Evolutionary conservation across 2,797 vertebrate genomes (phyloP), one percentile per base, ranked within the genome.

Genomic region (Crypturellus tataupa): DNA sequence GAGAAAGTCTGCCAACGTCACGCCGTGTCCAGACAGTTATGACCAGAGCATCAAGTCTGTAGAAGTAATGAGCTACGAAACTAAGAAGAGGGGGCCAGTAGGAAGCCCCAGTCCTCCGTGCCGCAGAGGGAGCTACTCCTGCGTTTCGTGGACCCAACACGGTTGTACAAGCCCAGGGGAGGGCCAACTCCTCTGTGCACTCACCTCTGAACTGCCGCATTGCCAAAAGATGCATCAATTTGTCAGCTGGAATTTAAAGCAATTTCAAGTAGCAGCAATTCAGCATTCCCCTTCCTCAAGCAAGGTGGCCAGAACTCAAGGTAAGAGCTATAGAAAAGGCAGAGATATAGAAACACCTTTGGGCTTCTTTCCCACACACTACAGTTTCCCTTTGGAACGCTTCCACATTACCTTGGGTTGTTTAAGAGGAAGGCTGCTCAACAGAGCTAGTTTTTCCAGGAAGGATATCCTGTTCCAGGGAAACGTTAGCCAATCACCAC

Each of bases 1-100:
- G 18, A 29, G 35, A 39, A 59, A 51, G 10, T 18, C 9, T 72
- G 63, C 44, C 63, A 58, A 55, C 1, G 23, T 71, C 71, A 84
- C 35, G 49, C 51, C n/a, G 0, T 0, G 0, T 29, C 63, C 42
- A 27, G 1, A 13, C 56, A 73, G 49, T 39, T 37, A 37, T 29
- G 51, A 2, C 16, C 56, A 56, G 29, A 19, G 7, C 58, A 80
- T 27, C 35, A 15, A 4, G 29, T 59, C 62, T 82, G 65, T 56
- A 63, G 64, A 64, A 83, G 33, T 37, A 37, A 55, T 10, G 29
- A 81, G 65, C 60, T 27, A 49, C 42, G 67, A 68, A 64, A 39
- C 56, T 31, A 17, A 13, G 25, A 53, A 21, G 21, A 75, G 78
- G n/a, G 11, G 12, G 72, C 40, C 86, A 35, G 2, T 6, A 73